phyloP scores from a whole-genome alignment of 2,113 vertebrate species.

The Cynocephalus volans region DNA sequence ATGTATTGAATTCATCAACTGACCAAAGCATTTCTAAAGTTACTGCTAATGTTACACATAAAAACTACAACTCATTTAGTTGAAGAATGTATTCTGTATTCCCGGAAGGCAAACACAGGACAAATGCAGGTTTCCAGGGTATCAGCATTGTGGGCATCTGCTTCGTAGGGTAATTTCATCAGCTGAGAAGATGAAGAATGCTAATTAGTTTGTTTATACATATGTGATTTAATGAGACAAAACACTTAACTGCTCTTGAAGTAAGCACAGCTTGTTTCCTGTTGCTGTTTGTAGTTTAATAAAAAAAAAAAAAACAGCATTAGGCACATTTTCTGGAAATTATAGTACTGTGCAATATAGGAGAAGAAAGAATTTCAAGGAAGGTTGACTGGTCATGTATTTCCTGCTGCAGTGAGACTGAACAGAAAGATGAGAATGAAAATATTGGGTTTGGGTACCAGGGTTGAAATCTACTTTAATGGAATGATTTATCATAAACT shows the following conservation, averaged over 20 bases:
- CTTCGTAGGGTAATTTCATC: slow-evolving; percentile 28
- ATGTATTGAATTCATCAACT: neutral
- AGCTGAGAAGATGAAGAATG: slow-evolving; percentile 45
- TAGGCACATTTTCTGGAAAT: slow-evolving; percentile 55
- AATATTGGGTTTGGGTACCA: neutral
- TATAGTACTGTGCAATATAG: neutral
- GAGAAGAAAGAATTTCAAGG: neutral
- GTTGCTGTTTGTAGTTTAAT: slow-evolving; percentile 62
- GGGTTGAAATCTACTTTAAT: neutral
- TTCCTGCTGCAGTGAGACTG: neutral
- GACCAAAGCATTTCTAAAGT: slow-evolving; percentile 17
- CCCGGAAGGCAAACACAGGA: neutral
- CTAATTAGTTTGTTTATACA: slow-evolving; percentile 64
- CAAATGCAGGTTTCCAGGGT: slow-evolving; percentile 16
- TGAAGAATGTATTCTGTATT: neutral
- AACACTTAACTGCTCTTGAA: slow-evolving; percentile 59
- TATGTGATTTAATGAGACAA: slow-evolving; percentile 66
- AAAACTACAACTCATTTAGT: neutral
- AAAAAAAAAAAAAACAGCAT: neutral
- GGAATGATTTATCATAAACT: neutral
- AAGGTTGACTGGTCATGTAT: neutral
- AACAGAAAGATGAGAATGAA: neutral
- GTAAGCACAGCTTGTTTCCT: slow-evolving; percentile 57
- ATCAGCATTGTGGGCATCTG: neutral
- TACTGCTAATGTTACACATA: neutral